phyloP scores from a whole-genome alignment of 92 coral and sea anemone species.

The Montipora capitata region DNA sequence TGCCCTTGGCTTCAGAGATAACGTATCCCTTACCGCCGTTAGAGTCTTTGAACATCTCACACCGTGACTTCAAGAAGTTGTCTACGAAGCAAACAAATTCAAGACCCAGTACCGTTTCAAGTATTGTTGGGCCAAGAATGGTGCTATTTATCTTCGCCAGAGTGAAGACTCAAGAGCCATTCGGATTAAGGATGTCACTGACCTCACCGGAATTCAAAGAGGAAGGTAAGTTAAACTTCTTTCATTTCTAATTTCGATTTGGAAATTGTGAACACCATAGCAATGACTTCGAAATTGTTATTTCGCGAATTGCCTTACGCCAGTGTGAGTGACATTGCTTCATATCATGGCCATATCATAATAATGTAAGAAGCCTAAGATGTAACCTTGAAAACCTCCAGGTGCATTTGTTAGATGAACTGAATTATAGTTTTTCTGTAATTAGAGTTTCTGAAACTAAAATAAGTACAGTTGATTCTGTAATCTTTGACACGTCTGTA shows the following conservation, averaged over 20 bases:
- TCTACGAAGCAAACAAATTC: slow-evolving; percentile 26
- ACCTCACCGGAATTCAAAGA: neutral
- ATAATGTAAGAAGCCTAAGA: no score
- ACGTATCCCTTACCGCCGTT: neutral
- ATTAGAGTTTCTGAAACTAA: neutral
- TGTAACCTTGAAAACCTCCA: no score
- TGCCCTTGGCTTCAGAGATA: neutral
- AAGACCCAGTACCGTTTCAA: slow-evolving; percentile 16
- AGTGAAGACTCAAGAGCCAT: neutral
- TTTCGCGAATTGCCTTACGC: neutral
- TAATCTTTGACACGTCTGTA: no score
- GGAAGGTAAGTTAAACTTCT: neutral
- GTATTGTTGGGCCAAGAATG: slow-evolving; percentile 51
- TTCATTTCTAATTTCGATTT: neutral
- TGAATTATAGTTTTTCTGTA: no score
- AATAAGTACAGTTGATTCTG: neutral
- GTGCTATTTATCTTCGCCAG: slow-evolving; percentile 11
- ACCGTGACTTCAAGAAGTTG: slow-evolving; percentile 7
- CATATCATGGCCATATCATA: neutral
- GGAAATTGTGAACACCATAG: neutral
- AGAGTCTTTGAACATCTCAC: slow-evolving; percentile 31
- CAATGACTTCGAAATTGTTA: neutral
- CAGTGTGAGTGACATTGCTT: neutral
- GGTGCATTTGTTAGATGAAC: no score
- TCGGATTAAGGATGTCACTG: neutral